phyloP scores from a whole-genome alignment of 2,113 vertebrate genomes.

The Periophthalmus modestus region DNA sequence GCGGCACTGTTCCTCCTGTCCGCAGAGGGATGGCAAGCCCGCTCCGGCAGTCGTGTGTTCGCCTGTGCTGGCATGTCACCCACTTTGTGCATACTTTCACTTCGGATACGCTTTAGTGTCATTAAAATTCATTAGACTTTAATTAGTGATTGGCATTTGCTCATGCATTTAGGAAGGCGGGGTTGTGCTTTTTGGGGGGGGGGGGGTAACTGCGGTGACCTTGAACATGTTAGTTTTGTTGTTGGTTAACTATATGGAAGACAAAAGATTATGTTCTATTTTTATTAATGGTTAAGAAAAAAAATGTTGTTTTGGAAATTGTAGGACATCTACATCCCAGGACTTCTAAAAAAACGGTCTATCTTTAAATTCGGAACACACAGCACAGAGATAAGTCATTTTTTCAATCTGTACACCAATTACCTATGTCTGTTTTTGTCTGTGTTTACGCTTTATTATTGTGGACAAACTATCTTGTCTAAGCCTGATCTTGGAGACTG shows the following conservation, averaged over 20 bases:
- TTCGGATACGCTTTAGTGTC: conserved; percentile 22
- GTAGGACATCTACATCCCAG: too few relatives aligned
- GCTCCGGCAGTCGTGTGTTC: conserved; percentile 63
- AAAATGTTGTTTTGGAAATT: too few relatives aligned
- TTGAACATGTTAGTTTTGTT: background rate
- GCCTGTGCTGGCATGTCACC: conserved; percentile 52
- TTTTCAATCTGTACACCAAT: background rate
- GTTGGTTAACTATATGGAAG: too few relatives aligned
- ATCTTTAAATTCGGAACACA: too few relatives aligned
- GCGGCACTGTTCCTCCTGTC: conserved; percentile 75
- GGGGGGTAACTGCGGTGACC: background rate
- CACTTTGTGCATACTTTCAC: conserved; percentile 17
- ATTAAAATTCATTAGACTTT: conserved; percentile 21
- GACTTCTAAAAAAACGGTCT: too few relatives aligned
- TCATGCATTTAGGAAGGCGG: background rate
- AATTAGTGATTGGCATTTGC: background rate
- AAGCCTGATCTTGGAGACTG: too few relatives aligned
- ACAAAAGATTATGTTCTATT: too few relatives aligned
- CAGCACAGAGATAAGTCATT: background rate
- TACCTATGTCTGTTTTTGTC: too few relatives aligned
- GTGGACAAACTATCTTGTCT: too few relatives aligned
- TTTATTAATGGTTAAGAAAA: too few relatives aligned
- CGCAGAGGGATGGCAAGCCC: conserved; percentile 67
- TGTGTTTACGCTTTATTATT: too few relatives aligned
- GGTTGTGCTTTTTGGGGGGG: background rate